Evolutionary conservation across 2,113 vertebrate species (phyloP).

Genomic region (Petrocephalus microphthalmus): DNA sequence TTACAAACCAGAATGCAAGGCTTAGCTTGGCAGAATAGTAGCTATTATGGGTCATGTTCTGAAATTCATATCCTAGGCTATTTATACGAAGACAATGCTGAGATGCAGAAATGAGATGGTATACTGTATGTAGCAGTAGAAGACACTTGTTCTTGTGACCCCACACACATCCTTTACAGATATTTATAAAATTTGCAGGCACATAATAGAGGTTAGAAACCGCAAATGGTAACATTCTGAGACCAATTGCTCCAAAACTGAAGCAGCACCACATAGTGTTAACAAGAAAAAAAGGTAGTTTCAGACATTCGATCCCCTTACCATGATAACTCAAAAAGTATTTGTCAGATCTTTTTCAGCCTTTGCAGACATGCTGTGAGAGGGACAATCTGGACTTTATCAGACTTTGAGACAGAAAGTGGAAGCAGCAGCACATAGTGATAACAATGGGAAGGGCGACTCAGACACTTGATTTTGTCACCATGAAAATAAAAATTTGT

Average conservation of each 20-base stretch:
- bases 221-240: background rate
- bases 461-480: background rate
- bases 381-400: background rate
- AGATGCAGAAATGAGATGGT: background rate
- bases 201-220: background rate
- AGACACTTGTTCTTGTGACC: background rate
- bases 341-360: background rate
- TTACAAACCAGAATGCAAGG: background rate
- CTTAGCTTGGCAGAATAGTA: background rate
- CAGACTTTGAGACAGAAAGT: background rate
- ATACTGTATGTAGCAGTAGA: background rate
- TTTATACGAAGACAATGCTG: background rate
- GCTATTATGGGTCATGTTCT: background rate
- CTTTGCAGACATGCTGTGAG: background rate
- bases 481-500: background rate
- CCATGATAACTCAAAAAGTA: background rate
- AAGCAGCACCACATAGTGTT: background rate
- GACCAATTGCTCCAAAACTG: background rate
- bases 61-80: background rate
- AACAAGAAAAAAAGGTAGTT: background rate
- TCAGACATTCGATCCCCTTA: background rate
- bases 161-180: background rate
- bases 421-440: background rate
- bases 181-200: background rate
- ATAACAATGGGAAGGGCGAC: background rate